These are phyloP conservation scores for Drosophila sulfurigaster DNA, from an alignment of 1,140 invertebrate genomes.

Conservation along the genomic window DNA sequence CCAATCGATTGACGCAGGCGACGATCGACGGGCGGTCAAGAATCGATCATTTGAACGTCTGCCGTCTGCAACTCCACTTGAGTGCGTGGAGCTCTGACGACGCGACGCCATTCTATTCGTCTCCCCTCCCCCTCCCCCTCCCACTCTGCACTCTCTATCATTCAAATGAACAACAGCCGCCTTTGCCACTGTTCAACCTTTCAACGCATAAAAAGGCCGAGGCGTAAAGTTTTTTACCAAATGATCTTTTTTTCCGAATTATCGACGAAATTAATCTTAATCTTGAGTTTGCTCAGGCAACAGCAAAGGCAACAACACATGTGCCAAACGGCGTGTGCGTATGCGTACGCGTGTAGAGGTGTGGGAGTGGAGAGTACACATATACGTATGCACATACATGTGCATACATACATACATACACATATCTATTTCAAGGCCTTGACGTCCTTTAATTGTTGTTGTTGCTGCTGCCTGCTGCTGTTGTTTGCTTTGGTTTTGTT, in stretches of 20 bases:
- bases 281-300: constrained; percentile 68
- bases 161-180: constrained; percentile 32
- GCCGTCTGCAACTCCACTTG: constrained; percentile 53
- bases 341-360: constrained; percentile 13
- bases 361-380: constrained; percentile 31
- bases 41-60: constrained; percentile 64
- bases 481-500: constrained; percentile 49
- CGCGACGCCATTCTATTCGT: not conserved
- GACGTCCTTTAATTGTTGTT: constrained; percentile 71
- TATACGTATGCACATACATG: not conserved
- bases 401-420: constrained; percentile 3
- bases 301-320: constrained; percentile 60
- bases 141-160: not conserved
- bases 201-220: constrained; percentile 61
- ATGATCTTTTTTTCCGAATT: constrained; percentile 53
- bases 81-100: constrained; percentile 7
- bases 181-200: constrained; percentile 61
- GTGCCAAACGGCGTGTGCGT: constrained; percentile 64
- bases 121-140: no score
- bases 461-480: constrained; percentile 43
- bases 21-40: constrained; percentile 61
- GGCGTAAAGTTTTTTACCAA: constrained; percentile 56
- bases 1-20: constrained; percentile 53
- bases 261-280: constrained; percentile 78
- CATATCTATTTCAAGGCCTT: constrained; percentile 80